These are phyloP conservation scores for Centropristis striata DNA, from an alignment of 2,113 vertebrate species.

Conservation along the genomic window DNA sequence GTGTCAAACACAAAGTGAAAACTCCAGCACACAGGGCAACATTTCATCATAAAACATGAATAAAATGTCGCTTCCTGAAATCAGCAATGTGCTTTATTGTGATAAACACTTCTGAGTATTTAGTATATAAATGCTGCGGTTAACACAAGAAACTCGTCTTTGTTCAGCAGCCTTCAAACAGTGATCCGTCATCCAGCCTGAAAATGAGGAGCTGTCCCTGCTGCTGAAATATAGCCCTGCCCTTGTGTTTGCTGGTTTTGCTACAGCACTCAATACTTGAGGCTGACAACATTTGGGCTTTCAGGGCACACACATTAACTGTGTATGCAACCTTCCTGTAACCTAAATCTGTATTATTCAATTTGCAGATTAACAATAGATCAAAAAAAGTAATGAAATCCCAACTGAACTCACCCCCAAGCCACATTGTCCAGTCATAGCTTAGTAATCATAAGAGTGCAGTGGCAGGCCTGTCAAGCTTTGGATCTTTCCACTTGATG, in stretches of 20 bases:
- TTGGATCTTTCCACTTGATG: not conserved
- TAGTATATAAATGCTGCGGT: not conserved
- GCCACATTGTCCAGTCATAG: not conserved
- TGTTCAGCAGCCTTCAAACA: constrained; percentile 1
- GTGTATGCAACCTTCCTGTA: not conserved
- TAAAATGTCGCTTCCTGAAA: not conserved
- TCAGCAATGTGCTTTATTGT: not conserved
- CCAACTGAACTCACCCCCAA: not conserved
- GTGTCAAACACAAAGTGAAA: not conserved
- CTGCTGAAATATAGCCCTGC: constrained; percentile 2
- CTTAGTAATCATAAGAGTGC: not conserved
- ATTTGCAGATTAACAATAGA: not conserved
- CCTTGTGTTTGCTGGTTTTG: not conserved
- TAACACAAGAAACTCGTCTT: not conserved
- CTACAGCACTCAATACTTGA: not conserved
- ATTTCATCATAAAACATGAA: not conserved
- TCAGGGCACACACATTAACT: not conserved
- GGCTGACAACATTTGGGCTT: not conserved
- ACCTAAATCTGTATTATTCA: not conserved
- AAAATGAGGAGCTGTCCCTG: constrained; percentile 8
- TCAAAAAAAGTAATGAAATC: not conserved
- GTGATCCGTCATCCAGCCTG: not conserved
- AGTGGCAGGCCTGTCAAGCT: not conserved
- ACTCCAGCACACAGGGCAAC: not conserved
- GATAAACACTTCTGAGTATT: not conserved